phyloP scores from a whole-genome alignment of 2,113 vertebrate species.

The Muntiacus reevesi region DNA sequence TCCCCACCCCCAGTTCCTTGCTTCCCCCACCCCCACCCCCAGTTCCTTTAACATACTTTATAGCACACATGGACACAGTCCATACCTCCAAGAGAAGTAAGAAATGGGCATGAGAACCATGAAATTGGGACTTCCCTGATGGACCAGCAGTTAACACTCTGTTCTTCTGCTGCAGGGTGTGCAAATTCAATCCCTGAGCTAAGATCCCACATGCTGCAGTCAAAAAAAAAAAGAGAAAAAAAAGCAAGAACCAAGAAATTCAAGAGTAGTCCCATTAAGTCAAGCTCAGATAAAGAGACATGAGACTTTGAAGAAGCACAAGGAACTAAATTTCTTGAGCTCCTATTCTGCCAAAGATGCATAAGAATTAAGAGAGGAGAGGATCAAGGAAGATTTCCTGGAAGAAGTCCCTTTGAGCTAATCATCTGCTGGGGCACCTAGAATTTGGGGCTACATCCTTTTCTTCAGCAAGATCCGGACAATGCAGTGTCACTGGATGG shows the following conservation, averaged over 20 bases:
- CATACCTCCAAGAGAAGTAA: neutral
- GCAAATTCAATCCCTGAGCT: neutral
- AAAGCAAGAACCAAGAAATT: neutral
- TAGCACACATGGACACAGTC: neutral
- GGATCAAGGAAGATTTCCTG: neutral
- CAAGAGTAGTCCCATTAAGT: neutral
- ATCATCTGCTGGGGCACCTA: neutral
- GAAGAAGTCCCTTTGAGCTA: neutral
- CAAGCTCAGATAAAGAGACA: neutral
- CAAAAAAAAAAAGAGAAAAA: neutral
- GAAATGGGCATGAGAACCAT: neutral
- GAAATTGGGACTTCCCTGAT: neutral
- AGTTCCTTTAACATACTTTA: neutral
- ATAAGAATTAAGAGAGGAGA: neutral
- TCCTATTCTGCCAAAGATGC: neutral
- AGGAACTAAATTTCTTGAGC: neutral
- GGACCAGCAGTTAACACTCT: neutral
- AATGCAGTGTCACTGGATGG: neutral
- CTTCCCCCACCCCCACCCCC: fast-evolving
- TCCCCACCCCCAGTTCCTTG: neutral
- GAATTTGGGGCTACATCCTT: neutral
- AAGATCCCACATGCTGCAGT: neutral
- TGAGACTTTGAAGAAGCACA: neutral
- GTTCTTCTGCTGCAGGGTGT: neutral
- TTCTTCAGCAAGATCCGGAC: neutral